phyloP scores from a whole-genome alignment of 2,113 vertebrate genomes.

The Montifringilla adamsi region DNA sequence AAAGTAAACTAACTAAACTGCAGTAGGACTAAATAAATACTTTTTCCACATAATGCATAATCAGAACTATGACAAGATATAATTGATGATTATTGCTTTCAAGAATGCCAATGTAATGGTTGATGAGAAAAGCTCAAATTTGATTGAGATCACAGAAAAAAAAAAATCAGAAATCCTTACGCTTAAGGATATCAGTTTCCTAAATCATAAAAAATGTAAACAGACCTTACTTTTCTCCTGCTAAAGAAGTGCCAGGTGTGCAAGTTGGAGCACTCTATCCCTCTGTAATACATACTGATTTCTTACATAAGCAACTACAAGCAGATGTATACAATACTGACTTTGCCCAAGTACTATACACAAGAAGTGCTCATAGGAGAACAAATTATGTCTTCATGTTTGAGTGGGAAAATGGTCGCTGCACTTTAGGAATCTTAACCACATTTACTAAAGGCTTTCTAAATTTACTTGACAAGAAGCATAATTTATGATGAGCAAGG shows the following conservation, averaged over 20 bases:
- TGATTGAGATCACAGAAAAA: neutral
- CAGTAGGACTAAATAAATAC: neutral
- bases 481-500: neutral
- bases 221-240: neutral
- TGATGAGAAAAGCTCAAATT: neutral
- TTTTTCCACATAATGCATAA: neutral
- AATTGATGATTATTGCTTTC: neutral
- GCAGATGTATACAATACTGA: neutral
- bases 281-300: neutral
- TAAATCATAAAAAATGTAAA: neutral
- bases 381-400: neutral
- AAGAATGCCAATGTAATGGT: neutral
- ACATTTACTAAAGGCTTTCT: neutral
- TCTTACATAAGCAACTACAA: neutral
- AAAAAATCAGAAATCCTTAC: neutral
- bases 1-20: neutral
- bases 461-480: neutral
- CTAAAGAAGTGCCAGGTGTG: neutral
- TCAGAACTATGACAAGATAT: neutral
- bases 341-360: neutral
- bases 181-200: neutral
- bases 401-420: neutral
- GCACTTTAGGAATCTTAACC: neutral
- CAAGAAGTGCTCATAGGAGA: neutral
- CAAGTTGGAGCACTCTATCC: neutral